A percentile compares a stretch with the other conserved stretches of the same genome.
Evolutionary conservation across 2,888 invertebrate species (phyloP).

Genomic region (Dendrolimus pini): DNA sequence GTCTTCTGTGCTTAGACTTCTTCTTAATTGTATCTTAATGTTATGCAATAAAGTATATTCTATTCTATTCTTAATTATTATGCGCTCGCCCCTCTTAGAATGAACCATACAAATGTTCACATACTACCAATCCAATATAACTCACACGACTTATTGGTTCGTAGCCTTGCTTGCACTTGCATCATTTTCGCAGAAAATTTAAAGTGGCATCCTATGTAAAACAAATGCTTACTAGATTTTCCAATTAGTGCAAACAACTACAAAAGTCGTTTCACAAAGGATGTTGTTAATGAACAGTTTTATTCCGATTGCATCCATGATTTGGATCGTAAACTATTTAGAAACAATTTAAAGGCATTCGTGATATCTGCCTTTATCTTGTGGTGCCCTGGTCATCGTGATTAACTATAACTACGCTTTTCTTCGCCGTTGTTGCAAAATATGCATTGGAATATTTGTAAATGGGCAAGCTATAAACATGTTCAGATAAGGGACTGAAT

Average conservation of each 20-base stretch:
- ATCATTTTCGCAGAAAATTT: too few relatives aligned
- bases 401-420: conserved; percentile 26
- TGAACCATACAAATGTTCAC: too few relatives aligned
- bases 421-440: conserved; percentile 38
- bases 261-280: neutral
- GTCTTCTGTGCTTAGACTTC: too few relatives aligned
- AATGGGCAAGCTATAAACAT: conserved; percentile 42
- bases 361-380: conserved; percentile 39
- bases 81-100: too few relatives aligned
- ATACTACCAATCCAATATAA: too few relatives aligned
- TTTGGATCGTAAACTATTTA: conserved; percentile 47
- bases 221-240: neutral
- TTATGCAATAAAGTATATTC: too few relatives aligned
- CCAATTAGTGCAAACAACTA: neutral
- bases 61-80: too few relatives aligned
- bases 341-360: conserved; percentile 48
- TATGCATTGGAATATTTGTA: conserved; percentile 51
- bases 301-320: conserved; percentile 39
- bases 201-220: neutral
- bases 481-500: conserved; percentile 31
- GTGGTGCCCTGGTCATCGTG: conserved; percentile 27
- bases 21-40: too few relatives aligned
- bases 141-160: too few relatives aligned
- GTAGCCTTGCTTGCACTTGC: too few relatives aligned
- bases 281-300: conserved; percentile 7